Evolutionary conservation across 2,797 vertebrate genomes (phyloP), one percentile per base, ranked within the genome.

Genomic region (Hafferia zeledoni): DNA sequence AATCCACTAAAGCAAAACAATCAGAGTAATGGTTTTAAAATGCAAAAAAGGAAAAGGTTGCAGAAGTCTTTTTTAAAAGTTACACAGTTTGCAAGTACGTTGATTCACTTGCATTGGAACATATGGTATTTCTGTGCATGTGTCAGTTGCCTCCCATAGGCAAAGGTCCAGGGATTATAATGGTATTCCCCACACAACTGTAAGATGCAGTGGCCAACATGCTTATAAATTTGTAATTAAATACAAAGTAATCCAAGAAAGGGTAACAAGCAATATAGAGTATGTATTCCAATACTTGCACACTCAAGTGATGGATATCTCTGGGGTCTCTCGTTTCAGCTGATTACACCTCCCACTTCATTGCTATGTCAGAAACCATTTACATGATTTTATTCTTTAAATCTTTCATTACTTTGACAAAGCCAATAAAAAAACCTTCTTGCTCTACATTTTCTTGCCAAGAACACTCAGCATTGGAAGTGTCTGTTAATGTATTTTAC

Each of bases 1-100:
- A 76, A 95, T 57, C 93, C 82, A 56, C 72, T 84, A 85, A 91
- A 90, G 89, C 92, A 96, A 94, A 97, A 94, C 80, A 94, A 30
- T 76, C 56, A 77, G 64, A 72, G 24, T 27, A 76, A 65, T 53
- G 64, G 18, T 87, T 72, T 82, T 76, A 93, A 95, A 50, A 83
- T 37, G 23, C 9, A 90, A 46, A 95, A 95, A 61, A 87, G 35
- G 64, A 94, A 85, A 91, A 43, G 30, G 79, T 90, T 43, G 70
- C 61, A 92, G 44, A 63, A 41, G 57, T 77, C 28, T 85, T 30
- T 30, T 56, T 33, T 18, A 33, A 46, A 92, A 82, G 60, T 68
- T 87, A 82, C 7, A 67, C 9, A 50, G 67, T 94, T 76, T 82
- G 46, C 43, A 72, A 81, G 53, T 55, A 89, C 28, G 57, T 76